Evolutionary conservation across 2,113 vertebrate genomes (phyloP), one percentile per base, ranked within the genome.

Genomic region (Sinocyclocheilus maitianheensis): DNA sequence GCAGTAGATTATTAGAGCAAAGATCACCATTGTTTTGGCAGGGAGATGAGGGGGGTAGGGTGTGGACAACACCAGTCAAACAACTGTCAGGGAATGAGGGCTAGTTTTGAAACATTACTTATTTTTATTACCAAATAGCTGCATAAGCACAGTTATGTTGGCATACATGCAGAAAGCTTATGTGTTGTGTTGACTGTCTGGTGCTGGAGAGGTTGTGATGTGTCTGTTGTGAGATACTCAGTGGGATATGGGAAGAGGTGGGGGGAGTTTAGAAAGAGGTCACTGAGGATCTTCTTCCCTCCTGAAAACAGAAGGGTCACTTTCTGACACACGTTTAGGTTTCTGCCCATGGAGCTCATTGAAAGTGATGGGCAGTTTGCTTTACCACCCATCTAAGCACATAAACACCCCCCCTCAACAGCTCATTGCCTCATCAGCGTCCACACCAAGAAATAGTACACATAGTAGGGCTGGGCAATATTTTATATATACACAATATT

Each of bases 1-100:
- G 78, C 40, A 77, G 83, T 84, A 89, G 89, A 91, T 92, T 92
- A 91, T 77, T 87, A 75, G 86, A 91, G 89, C 84, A 90, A 84
- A 89, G 90, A 87, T 88, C 88, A 88, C 72, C 76, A 84, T 87
- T 84, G 85, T 85, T 85, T 88, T 88, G 75, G 58, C 72, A 88
- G 86, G 22, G 62, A 67, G 78, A 71, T 37, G 46, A 82, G 82
- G 58, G 37, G 87, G 63, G 77, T 77, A 63, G 51, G 58, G 34
- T 71, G 74, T 34, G 77, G 48, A 60, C 77, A 62, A 87, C 81
- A 81, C 43, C 34, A 67, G 60, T 43, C 30, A n/a, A 48, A 55
- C 55, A 79, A 30, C 24, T 71, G 80, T 34, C 77, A 83, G 40
- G 55, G 26, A 65, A 34, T 20, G 14, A 11, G 8, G 60, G 37